Evolutionary conservation across 2,888 invertebrate species (phyloP).

Genomic region (Apodemia hepburni): DNA sequence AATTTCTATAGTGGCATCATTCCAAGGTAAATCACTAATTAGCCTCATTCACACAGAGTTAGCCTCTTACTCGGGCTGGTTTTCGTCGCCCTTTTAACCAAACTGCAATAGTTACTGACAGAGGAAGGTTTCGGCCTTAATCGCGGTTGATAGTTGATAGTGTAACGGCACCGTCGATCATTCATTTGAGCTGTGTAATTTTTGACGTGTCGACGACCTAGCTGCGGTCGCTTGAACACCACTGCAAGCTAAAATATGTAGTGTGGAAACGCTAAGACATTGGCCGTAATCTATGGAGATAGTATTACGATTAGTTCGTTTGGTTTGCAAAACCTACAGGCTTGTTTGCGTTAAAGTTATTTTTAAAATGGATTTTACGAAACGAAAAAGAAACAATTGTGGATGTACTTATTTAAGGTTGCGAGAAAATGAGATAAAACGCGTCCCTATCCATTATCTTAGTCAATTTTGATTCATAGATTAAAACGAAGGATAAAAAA

Average conservation of each 20-base stretch:
- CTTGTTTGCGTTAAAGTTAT: too few relatives aligned
- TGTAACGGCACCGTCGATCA: constrained; percentile 58
- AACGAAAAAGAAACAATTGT: too few relatives aligned
- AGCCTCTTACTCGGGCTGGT: background rate
- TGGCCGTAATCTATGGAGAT: background rate
- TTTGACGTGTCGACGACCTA: constrained; percentile 50
- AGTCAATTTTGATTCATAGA: too few relatives aligned
- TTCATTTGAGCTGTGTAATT: constrained; percentile 49
- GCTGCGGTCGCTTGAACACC: background rate
- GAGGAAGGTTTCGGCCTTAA: constrained; percentile 37
- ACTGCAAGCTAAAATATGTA: constrained; percentile 12
- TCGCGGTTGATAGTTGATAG: constrained; percentile 45
- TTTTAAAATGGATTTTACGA: too few relatives aligned
- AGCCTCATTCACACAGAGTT: constrained; percentile 2
- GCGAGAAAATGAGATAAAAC: too few relatives aligned
- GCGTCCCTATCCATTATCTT: too few relatives aligned
- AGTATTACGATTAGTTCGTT: too few relatives aligned
- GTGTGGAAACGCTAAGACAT: background rate
- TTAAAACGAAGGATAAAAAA: too few relatives aligned
- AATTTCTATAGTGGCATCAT: constrained; percentile 1
- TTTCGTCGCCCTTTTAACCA: background rate
- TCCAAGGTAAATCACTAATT: background rate
- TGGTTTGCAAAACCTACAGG: too few relatives aligned
- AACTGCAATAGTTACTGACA: background rate
- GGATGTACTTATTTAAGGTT: too few relatives aligned